Evolutionary conservation across 2,113 vertebrate species (phyloP).

Genomic region (Oplegnathus fasciatus): DNA sequence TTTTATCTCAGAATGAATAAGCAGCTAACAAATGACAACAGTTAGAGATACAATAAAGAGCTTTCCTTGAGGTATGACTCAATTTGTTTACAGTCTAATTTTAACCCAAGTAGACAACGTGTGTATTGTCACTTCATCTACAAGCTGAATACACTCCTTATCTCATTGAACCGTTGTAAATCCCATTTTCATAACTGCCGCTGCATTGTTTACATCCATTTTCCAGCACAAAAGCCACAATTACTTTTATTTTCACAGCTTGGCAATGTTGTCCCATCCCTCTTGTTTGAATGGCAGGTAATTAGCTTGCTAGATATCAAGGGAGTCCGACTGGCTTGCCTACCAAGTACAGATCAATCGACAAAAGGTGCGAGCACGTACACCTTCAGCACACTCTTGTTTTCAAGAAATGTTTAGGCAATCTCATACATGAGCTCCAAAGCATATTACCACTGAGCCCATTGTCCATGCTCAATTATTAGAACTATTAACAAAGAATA

Average conservation of each 20-base stretch:
- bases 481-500: neutral
- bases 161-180: conserved; percentile 33
- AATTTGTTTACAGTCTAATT: conserved; percentile 54
- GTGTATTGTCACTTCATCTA: conserved; percentile 50
- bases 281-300: conserved; percentile 39
- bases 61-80: conserved; percentile 21
- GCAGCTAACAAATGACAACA: conserved; percentile 30
- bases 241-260: conserved; percentile 41
- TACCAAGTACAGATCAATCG: conserved; percentile 27
- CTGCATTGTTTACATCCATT: conserved; percentile 56
- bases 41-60: conserved; percentile 28
- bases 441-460: neutral
- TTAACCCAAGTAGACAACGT: conserved; percentile 26
- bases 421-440: conserved; percentile 1
- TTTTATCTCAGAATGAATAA: conserved; percentile 29
- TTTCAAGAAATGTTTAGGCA: conserved; percentile 16
- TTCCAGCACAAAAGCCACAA: conserved; percentile 45
- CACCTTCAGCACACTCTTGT: neutral
- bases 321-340: conserved; percentile 23
- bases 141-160: conserved; percentile 33
- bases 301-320: conserved; percentile 47
- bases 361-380: neutral
- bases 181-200: conserved; percentile 49
- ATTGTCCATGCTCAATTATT: neutral
- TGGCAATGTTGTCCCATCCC: neutral